Evolutionary conservation across 1,140 invertebrate species (phyloP).

Genomic region (Drosophila biarmipes): DNA sequence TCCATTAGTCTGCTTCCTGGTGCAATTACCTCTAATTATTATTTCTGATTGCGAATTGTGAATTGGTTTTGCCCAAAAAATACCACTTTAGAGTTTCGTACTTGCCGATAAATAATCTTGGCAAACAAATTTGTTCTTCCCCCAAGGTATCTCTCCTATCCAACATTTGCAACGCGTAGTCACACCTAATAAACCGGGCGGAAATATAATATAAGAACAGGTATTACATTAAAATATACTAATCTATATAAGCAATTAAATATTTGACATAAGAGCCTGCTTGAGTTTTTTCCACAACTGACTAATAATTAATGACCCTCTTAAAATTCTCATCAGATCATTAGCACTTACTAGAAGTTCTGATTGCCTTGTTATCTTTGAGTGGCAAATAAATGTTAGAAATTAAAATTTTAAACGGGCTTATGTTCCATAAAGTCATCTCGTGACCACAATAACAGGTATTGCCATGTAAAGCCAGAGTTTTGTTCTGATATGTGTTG

Average conservation of each 20-base stretch:
- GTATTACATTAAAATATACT: not conserved
- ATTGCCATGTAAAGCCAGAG: not conserved
- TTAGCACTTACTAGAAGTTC: not conserved
- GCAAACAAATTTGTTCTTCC: constrained; percentile 2
- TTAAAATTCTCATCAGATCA: constrained; percentile 1
- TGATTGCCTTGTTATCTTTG: constrained; percentile 1
- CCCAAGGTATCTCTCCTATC: not conserved
- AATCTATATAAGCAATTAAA: no score
- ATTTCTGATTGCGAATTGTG: constrained; percentile 7
- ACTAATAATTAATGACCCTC: no score
- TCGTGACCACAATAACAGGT: constrained; percentile 11
- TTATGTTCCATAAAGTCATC: constrained; percentile 2
- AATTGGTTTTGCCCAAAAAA: constrained; percentile 6
- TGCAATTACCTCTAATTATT: constrained; percentile 14
- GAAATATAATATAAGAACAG: not conserved
- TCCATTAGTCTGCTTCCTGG: constrained; percentile 30
- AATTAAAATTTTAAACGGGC: not conserved
- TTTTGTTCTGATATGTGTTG: constrained; percentile 1
- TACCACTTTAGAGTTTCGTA: not conserved
- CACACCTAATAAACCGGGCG: no score
- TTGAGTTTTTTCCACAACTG: not conserved
- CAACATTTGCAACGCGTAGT: not conserved
- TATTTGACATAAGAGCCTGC: no score
- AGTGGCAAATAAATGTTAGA: constrained; percentile 17
- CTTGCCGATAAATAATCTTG: not conserved